Evolutionary conservation across 2,113 vertebrate species (phyloP), one percentile per base, ranked within the genome.

Genomic region (Aspidoscelis tigris): DNA sequence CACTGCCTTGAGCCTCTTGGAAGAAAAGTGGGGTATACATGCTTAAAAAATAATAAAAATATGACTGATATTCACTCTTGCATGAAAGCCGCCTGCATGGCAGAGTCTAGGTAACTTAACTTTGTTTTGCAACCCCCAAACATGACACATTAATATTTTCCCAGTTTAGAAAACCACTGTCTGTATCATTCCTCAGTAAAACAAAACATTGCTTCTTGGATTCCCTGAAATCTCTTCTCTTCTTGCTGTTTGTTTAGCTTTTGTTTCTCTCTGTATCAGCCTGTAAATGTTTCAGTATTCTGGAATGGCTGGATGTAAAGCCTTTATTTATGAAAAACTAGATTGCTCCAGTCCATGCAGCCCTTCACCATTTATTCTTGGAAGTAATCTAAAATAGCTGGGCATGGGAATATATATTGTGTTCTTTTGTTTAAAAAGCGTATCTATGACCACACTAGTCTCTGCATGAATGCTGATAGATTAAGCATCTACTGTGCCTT

Each of bases 91-190:
- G 10, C 16, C 41, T 71, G 18, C 3, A 7, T 2, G 71, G 14
- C 53, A 61, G 18, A 18, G 18, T 50, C 8, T 5, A 50, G 47
- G 47, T 50, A 9, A 53, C 47, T 70, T 26, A 44, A 14, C 14
- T 66, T 12, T 24, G 43, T 21, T 64, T 72, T 70, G 33, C 50
- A 18, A 5, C 9, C 24, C 24, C 3, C 11, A 55, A 14, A 44
- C 47, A 33, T 24, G n/a, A 58, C 21, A 53, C n/a, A 9, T 82
- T 0, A 0, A 39, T 33, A 53, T 26, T 68, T 20, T 76, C 50
- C 39, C 1, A 0, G 0, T 0, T 2, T 0, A 26, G 7, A 78
- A 33, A 0, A 71, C 0, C 0, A 21, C 20, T 82, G 24, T 66
- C 10, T 0, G 43, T 68, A 43, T 61, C 10, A 64, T n/a, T 73